These are phyloP conservation scores for Mormyrus lacerda DNA, from an alignment of 2,113 vertebrate species.

Conservation along the genomic window DNA sequence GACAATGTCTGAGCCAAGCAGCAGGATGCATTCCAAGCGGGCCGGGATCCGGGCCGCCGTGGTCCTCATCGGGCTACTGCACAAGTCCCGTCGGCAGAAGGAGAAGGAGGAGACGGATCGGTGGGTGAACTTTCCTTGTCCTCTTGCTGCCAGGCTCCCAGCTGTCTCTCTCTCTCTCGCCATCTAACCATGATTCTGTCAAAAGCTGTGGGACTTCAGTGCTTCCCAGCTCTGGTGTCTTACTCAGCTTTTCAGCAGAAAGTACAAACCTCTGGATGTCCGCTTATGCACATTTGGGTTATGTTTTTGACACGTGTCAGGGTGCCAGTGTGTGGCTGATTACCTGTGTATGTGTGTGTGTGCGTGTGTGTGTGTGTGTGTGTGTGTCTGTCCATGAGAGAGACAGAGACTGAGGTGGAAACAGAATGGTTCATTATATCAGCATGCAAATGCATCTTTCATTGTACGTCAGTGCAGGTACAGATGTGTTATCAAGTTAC, in stretches of 20 bases:
- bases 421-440: not conserved
- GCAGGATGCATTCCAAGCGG: constrained; percentile 72
- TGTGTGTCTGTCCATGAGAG: not conserved
- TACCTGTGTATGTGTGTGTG: not conserved
- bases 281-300: not conserved
- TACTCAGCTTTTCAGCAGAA: not conserved
- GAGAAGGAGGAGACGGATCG: constrained; percentile 49
- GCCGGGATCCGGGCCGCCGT: constrained; percentile 87
- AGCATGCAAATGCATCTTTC: constrained; percentile 1
- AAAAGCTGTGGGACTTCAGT: not conserved
- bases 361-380: not conserved
- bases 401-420: not conserved
- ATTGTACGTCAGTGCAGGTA: not conserved
- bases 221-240: not conserved
- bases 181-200: not conserved
- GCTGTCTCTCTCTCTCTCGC: not conserved
- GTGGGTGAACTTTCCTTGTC: constrained; percentile 42
- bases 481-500: not conserved
- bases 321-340: not conserved
- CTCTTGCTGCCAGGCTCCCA: not conserved
- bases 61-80: constrained; percentile 87
- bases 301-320: not conserved
- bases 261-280: not conserved
- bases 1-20: constrained; percentile 69
- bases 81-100: constrained; percentile 82